Evolutionary conservation across 2,113 vertebrate genomes (phyloP).

Genomic region (Agapornis roseicollis): DNA sequence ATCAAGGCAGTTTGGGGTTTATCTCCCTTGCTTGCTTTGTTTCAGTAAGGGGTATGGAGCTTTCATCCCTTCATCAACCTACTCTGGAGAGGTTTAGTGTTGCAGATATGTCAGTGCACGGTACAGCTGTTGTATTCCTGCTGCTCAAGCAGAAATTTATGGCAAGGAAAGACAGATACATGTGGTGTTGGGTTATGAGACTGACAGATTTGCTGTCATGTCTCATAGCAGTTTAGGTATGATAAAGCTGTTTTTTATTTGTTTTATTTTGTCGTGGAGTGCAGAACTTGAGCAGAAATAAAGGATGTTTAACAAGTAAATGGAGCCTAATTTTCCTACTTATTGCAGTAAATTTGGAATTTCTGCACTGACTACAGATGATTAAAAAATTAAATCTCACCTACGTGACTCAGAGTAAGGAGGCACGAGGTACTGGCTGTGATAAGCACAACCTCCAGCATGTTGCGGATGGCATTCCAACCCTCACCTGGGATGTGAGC

Average conservation of each 20-base stretch:
- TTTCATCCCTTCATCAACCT: conserved; percentile 26
- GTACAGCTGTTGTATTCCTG: conserved; percentile 57
- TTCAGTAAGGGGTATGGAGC: background rate
- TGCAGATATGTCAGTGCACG: background rate
- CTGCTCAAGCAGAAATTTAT: conserved; percentile 42
- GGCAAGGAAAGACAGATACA: conserved; percentile 43
- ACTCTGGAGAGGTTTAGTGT: conserved; percentile 14
- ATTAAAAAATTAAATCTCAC: background rate
- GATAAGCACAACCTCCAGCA: background rate
- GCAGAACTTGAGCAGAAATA: background rate
- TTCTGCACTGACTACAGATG: background rate
- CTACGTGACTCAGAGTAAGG: background rate
- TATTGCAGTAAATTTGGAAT: background rate
- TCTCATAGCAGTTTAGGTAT: conserved; percentile 41
- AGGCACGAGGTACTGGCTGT: background rate
- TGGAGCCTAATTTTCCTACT: background rate
- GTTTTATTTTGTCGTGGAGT: conserved; percentile 8
- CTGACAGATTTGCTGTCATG: conserved; percentile 57
- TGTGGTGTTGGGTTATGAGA: conserved; percentile 44
- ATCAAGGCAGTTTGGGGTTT: background rate
- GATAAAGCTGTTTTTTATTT: conserved; percentile 33
- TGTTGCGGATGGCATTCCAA: background rate
- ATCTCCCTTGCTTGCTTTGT: conserved; percentile 2
- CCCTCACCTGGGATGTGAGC: fast-evolving
- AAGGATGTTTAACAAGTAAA: background rate